Evolutionary conservation across 2,113 vertebrate genomes (phyloP), one percentile per base, ranked within the genome.

Genomic region (Podiceps cristatus): DNA sequence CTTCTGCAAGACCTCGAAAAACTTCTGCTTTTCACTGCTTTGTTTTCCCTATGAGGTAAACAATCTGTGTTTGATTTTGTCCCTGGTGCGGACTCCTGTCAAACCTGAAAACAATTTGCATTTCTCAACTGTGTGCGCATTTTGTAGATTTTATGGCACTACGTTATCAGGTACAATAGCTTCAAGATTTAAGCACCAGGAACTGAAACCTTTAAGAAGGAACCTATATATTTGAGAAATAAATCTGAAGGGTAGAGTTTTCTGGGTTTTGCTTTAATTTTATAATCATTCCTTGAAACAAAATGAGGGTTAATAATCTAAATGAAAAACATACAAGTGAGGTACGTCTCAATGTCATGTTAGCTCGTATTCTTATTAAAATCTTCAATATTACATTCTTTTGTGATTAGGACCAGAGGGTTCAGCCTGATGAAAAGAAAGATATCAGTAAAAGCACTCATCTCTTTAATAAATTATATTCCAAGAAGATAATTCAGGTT

Each of bases 51-150:
- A 8, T 19, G 82, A 88, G 82, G 73, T 77, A 91, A 93, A 94
- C 31, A 27, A n/a, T 76, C 81, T 87, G 59, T 67, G 23, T 47
- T 49, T 29, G 75, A 56, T 95, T 97, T 89, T 72, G 72, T 82
- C 69, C 76, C 58, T 25, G 74, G 15, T 88, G 86, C 62, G 89
- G 91, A 76, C 71, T 75, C 79, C 42, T 76, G 50, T 90, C 88
- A 96, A 92, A 78, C 58, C 40, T 60, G 88, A 93, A 80, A 88
- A 45, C 42, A 42, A 96, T 96, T 82, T 97, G 95, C 84, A 80
- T 93, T 94, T 97, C 88, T 97, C 88, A 77, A n/a, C 69, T 77
- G 56, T 67, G 90, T 75, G 94, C 90, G 74, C 55, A 74, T 96
- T 97, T 86, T 82, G 59, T 76, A 92, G 71, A 40, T 16, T 44